Conservation (phyloP, 2,888 invertebrate genomes). For the Dryobotodes eremita region DNA sequence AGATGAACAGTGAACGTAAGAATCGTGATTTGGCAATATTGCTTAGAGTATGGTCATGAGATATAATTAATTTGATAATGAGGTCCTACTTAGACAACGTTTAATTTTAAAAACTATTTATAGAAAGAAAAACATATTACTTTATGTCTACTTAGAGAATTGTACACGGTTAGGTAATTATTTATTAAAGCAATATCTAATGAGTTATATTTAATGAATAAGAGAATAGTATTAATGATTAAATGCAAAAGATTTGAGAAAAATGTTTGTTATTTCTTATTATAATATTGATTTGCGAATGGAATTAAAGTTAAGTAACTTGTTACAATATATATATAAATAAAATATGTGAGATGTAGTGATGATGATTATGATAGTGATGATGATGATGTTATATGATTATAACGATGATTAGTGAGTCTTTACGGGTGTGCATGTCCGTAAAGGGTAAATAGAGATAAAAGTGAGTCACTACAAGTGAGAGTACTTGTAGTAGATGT, state of each 20-base stretch:
- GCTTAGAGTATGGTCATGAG: too few relatives aligned
- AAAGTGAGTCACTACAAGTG: too few relatives aligned
- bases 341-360: not conserved
- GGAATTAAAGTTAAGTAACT: not conserved
- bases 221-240: not conserved
- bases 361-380: not conserved
- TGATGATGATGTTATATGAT: not conserved
- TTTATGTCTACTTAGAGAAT: not conserved
- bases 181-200: not conserved
- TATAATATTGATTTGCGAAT: not conserved
- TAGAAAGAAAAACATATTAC: too few relatives aligned
- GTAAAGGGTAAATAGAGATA: not conserved
- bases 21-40: not conserved
- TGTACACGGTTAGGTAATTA: not conserved
- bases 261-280: not conserved
- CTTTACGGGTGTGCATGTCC: not conserved
- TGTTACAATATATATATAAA: not conserved
- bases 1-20: not conserved
- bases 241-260: not conserved
- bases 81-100: too few relatives aligned
- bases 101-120: too few relatives aligned
- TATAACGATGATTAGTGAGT: not conserved
- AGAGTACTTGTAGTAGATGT: too few relatives aligned
- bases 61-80: too few relatives aligned
- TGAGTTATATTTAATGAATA: not conserved